phyloP scores from a whole-genome alignment of 2,888 invertebrate species.

The Nasonovia ribisnigri region DNA sequence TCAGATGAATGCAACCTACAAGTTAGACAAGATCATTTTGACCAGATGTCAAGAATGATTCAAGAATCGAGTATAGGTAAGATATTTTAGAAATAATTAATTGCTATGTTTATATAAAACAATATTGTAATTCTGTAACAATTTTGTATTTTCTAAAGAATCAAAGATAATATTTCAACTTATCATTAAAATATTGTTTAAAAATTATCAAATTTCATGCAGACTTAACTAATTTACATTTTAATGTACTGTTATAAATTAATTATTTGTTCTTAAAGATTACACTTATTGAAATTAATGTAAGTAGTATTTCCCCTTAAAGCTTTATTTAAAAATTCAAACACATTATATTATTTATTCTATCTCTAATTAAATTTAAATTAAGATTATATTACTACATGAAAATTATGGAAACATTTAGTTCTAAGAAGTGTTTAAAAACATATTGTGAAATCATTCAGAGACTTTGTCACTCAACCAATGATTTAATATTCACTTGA shows the following conservation, averaged over 20 bases:
- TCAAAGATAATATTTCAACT: background rate
- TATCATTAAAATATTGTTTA: background rate
- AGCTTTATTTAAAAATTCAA: background rate
- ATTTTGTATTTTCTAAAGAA: background rate
- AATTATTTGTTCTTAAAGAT: background rate
- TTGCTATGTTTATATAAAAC: background rate
- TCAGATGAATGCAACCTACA: constrained; percentile 81
- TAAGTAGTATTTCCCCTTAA: background rate
- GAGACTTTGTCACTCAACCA: background rate
- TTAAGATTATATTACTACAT: background rate
- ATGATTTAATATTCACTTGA: background rate
- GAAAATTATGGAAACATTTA: background rate
- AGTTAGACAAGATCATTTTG: constrained; percentile 82
- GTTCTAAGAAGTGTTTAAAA: background rate
- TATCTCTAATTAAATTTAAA: background rate
- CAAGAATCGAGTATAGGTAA: constrained; percentile 67
- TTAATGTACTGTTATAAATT: background rate
- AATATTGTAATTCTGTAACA: background rate
- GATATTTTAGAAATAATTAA: constrained; percentile 34
- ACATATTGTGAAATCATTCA: background rate
- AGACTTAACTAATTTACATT: background rate
- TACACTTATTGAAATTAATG: background rate
- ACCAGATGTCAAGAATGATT: constrained; percentile 80
- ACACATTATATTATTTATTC: background rate
- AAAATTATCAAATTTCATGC: background rate